Conservation (phyloP, 2,113 vertebrate genomes). For the Galbula dea region DNA sequence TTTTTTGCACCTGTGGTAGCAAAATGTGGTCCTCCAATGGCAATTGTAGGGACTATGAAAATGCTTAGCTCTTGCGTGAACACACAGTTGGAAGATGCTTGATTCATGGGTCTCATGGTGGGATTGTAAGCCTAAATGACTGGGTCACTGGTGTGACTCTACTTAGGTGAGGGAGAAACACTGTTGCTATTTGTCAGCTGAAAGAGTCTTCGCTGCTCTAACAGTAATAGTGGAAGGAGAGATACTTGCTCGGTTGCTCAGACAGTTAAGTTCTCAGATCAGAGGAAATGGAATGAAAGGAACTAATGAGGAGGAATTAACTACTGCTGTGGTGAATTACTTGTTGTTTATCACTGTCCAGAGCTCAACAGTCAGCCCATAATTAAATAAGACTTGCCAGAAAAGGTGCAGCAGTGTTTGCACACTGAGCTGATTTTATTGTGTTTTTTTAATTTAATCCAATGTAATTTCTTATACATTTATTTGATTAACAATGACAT, state of each 20-base stretch:
- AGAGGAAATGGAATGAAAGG: neutral
- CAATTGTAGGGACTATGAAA: fast-evolving
- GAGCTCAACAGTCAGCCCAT: neutral
- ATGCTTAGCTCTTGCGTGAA: neutral
- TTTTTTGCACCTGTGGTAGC: neutral
- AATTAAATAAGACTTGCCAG: neutral
- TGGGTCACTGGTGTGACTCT: neutral
- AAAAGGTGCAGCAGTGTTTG: neutral
- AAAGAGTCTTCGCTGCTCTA: fast-evolving
- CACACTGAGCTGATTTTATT: neutral
- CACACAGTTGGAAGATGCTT: neutral
- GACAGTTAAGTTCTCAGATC: neutral
- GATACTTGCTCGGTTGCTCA: neutral
- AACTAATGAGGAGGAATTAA: neutral
- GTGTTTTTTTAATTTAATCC: neutral
- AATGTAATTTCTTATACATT: neutral
- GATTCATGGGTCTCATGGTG: neutral
- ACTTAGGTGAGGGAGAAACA: neutral
- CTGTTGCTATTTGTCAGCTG: neutral
- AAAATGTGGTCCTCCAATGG: neutral
- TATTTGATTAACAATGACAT: neutral
- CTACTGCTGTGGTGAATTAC: neutral
- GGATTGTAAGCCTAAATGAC: neutral
- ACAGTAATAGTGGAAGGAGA: neutral
- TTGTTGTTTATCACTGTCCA: neutral